A percentile compares a stretch with the other conserved stretches of the same genome.
phyloP scores from a whole-genome alignment of 2,113 vertebrate genomes.

The Gulo gulo region DNA sequence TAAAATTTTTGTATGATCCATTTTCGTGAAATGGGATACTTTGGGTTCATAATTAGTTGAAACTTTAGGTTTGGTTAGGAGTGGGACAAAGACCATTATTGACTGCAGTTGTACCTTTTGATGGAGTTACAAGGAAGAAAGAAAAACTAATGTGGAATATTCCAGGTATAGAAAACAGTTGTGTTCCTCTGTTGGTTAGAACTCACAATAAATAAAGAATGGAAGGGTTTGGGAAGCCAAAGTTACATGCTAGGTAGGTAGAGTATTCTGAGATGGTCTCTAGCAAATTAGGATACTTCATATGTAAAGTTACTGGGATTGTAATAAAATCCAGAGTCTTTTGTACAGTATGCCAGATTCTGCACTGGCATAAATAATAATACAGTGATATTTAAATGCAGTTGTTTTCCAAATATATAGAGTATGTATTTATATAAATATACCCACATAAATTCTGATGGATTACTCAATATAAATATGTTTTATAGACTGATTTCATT shows the following conservation, averaged over 20 bases:
- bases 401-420: background rate
- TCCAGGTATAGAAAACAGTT: background rate
- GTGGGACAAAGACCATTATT: background rate
- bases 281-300: background rate
- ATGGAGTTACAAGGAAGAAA: background rate
- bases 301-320: background rate
- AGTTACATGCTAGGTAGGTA: background rate
- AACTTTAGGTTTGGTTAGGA: background rate
- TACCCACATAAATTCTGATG: background rate
- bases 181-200: background rate
- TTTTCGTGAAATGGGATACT: background rate
- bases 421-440: background rate
- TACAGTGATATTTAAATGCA: background rate
- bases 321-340: background rate
- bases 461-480: background rate
- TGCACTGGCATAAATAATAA: background rate
- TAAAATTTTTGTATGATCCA: background rate
- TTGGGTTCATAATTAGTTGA: background rate
- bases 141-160: slow-evolving; percentile 17
- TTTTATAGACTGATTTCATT: background rate
- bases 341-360: background rate
- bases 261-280: background rate
- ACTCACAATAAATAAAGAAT: background rate
- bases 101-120: background rate
- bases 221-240: background rate